Percentiles rank a stretch among this genome's conserved stretches.
phyloP scores from a whole-genome alignment of 1,140 invertebrate species.

The Heliconius melpomene region DNA sequence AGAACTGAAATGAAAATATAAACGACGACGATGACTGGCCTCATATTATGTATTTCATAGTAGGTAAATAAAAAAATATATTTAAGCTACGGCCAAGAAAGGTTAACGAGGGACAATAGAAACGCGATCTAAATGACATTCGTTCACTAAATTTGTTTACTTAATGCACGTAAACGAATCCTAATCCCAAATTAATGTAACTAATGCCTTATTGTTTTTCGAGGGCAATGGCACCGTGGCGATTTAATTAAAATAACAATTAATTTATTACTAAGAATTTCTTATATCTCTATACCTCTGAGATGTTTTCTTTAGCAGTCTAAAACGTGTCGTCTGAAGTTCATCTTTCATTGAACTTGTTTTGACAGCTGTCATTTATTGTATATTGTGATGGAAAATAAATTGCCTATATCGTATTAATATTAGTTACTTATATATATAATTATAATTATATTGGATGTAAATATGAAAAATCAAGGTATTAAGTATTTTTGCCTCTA shows the following conservation, averaged over 20 bases:
- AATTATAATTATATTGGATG: too few relatives aligned
- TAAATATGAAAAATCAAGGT: too few relatives aligned
- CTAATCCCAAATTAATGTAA: neutral
- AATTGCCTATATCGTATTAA: too few relatives aligned
- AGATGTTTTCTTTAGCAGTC: neutral
- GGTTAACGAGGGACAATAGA: neutral
- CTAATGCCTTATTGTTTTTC: neutral
- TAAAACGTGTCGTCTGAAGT: neutral
- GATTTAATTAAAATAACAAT: neutral
- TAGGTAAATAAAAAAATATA: too few relatives aligned
- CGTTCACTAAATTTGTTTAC: slow-evolving; percentile 15
- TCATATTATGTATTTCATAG: too few relatives aligned
- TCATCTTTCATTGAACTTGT: neutral
- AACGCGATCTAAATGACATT: neutral
- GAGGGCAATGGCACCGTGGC: neutral
- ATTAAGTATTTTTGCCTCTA: too few relatives aligned
- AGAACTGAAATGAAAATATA: too few relatives aligned
- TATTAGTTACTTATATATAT: too few relatives aligned
- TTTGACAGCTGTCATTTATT: neutral
- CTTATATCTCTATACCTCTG: neutral
- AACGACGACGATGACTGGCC: too few relatives aligned
- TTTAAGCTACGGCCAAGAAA: neutral
- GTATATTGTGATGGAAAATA: too few relatives aligned
- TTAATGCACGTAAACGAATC: neutral
- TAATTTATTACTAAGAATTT: slow-evolving; percentile 5